These are phyloP conservation scores for Amphimallon solstitiale DNA, from an alignment of 2,888 invertebrate species.

Conservation along the genomic window DNA sequence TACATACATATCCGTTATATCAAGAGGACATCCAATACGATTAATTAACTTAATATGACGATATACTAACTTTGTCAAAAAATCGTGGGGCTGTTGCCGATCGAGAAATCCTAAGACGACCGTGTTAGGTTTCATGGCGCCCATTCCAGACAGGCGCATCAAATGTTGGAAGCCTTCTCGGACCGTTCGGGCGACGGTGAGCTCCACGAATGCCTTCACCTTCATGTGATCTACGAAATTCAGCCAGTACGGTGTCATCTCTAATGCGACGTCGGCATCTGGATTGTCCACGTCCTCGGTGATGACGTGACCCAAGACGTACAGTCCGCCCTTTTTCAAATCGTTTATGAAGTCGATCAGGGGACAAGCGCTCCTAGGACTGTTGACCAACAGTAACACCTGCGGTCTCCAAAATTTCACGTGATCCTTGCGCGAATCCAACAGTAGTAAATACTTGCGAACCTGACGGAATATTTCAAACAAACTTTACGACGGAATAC, in stretches of 20 bases:
- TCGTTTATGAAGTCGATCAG: constrained; percentile 98
- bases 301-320: constrained; percentile 88
- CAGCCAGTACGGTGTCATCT: constrained; percentile 90
- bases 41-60: no score
- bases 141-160: constrained; percentile 90
- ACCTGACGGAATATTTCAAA: constrained; percentile 66
- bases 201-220: constrained; percentile 96
- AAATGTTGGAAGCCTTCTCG: constrained; percentile 93
- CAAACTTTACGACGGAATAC: no score
- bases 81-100: constrained; percentile 77
- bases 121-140: constrained; percentile 99
- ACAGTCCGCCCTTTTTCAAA: constrained; percentile 93
- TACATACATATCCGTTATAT: no score
- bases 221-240: constrained; percentile 94
- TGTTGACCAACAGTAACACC: constrained; percentile 90
- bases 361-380: constrained; percentile 89
- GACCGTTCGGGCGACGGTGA: constrained; percentile 86
- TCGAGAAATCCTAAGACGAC: constrained; percentile 96
- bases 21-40: no score
- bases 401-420: constrained; percentile 99
- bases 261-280: constrained; percentile 75
- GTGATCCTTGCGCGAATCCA: constrained; percentile 97
- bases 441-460: constrained; percentile 92
- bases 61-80: constrained; percentile 74
- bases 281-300: constrained; percentile 68